Percentiles rank a stretch among this genome's conserved stretches.
These are phyloP conservation scores for Zelostemma sp. DNA, from an alignment of 1,140 invertebrate species.

Conservation along the genomic window DNA sequence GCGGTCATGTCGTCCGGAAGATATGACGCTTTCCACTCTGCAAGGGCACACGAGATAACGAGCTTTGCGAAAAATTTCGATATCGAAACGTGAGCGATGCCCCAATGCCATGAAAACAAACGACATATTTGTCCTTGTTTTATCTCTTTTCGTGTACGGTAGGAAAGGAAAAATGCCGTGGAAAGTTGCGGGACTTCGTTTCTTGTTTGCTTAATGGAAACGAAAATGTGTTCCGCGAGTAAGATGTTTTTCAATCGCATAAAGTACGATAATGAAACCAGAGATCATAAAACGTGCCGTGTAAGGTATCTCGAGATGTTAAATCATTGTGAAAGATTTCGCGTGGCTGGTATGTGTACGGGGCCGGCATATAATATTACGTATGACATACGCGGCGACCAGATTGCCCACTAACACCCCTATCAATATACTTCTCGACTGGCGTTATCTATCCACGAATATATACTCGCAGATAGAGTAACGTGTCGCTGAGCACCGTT, in stretches of 20 bases:
- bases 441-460: conserved; percentile 43
- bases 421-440: conserved; percentile 40
- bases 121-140: no score
- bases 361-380: conserved; percentile 8
- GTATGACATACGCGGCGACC: conserved; percentile 26
- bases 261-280: not conserved
- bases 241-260: not conserved
- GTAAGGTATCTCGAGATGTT: not conserved
- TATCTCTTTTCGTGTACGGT: no score
- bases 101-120: not conserved
- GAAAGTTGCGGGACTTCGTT: no score
- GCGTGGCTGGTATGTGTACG: no score
- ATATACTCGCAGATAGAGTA: conserved; percentile 38
- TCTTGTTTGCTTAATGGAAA: not conserved
- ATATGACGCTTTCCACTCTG: conserved; percentile 59
- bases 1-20: conserved; percentile 52
- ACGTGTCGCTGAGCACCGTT: conserved; percentile 48
- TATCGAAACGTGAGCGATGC: conserved; percentile 3
- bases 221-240: not conserved
- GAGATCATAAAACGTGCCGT: not conserved
- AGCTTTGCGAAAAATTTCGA: conserved; percentile 25
- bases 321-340: conserved; percentile 16
- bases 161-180: no score
- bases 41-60: conserved; percentile 28
- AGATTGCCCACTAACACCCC: conserved; percentile 42